Evolutionary conservation across 2,888 invertebrate genomes (phyloP).

Genomic region (Pseudanteris insignis): DNA sequence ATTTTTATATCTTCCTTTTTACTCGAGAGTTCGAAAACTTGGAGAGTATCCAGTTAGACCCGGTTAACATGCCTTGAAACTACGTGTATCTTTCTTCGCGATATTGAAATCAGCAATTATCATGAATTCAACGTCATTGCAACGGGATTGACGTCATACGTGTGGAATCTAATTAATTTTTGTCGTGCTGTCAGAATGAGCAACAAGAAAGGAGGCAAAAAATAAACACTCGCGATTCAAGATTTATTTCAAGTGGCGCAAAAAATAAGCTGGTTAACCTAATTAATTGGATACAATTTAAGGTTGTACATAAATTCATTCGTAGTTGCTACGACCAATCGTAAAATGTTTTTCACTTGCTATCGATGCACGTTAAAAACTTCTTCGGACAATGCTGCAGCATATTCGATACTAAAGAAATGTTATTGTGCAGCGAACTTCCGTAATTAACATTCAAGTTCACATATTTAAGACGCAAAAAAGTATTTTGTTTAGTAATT

Average conservation of each 20-base stretch:
- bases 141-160: conserved; percentile 20
- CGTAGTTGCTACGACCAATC: neutral
- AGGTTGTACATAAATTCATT: neutral
- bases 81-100: conserved; percentile 10
- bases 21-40: conserved; percentile 6
- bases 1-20: too few species aligned
- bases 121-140: conserved; percentile 14
- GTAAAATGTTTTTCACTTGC: neutral
- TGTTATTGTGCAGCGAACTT: too few species aligned
- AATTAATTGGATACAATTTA: conserved; percentile 9
- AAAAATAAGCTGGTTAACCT: conserved; percentile 1
- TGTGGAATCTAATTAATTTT: conserved; percentile 6
- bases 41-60: conserved; percentile 21
- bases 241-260: neutral
- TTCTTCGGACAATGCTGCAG: too few species aligned
- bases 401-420: too few species aligned
- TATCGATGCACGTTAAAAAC: too few species aligned
- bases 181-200: neutral
- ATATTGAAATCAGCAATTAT: conserved; percentile 18
- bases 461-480: too few species aligned
- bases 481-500: too few species aligned
- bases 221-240: neutral
- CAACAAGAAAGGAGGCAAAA: conserved; percentile 1
- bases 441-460: too few species aligned
- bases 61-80: conserved; percentile 17